Base-by-base conservation (phyloP, 2,888 invertebrate species). In the Eilema caniola region DNA sequence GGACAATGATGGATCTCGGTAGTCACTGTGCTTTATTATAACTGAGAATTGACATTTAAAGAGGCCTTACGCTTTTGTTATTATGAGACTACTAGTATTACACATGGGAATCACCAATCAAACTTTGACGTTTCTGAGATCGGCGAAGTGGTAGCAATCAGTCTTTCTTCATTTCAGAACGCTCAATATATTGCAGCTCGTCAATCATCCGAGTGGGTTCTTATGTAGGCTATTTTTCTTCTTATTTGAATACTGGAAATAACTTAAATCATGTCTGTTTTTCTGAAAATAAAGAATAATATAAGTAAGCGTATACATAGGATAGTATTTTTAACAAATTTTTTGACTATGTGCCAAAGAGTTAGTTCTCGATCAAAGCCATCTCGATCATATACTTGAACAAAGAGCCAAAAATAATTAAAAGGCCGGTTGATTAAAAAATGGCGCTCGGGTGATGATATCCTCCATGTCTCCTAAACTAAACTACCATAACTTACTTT, bases 51-150 rank as follows among this genome's bases (percentile, higher is more conserved):
- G 83, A 79, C 82, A 83, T 84, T 87, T 82, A 83, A 88, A 86
- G 86, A 89, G 84, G 86, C 85, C 84, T 84, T 77, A 81, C 76
- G 79, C 83, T 77, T 76, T 85, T 87, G 86, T 90, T 88, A 86
- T 83, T 83, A 83, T 82, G 76, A 85, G 85, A 90, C 95, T 95
- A 93, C 95, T 88, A 88, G 95, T 94, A 92, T 95, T 95, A 95
- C 95, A 95, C 95, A 93, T 93, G 95, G 95, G 95, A 93, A 91
- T 90, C 87, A 95, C 94, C 94, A 93, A 95, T 95, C 95, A 95
- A 90, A 90, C 63, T 82, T 88, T 93, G 94, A 94, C 94, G 90
- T 92, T 89, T 93, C 89, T 88, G 91, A 93, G 90, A 90, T 88
- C 87, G 85, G 83, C 85, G 83, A 86, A 87, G 88, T 84, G 85